A percentile compares a stretch with the other conserved stretches of the same genome.
Conservation (phyloP, 2,888 invertebrate genomes). For the Chloroclystis v-ata region DNA sequence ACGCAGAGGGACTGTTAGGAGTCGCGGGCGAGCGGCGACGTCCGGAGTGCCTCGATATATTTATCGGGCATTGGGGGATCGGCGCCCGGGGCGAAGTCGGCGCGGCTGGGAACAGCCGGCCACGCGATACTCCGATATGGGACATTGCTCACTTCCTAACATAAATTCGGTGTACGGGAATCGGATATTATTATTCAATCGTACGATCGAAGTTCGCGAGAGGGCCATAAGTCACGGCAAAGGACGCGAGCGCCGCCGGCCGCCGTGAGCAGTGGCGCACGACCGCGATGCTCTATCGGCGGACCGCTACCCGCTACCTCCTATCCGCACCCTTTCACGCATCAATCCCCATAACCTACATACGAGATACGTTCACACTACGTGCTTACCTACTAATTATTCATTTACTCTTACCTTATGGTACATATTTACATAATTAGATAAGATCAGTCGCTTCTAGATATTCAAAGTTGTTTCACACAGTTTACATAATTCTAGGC, state of each 20-base stretch:
- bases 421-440: too few species aligned
- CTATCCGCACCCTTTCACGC: slow-evolving; percentile 20
- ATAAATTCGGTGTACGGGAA: slow-evolving; percentile 76
- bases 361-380: background rate
- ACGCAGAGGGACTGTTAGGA: slow-evolving; percentile 53
- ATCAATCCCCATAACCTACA: slow-evolving; percentile 7
- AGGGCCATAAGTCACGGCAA: slow-evolving; percentile 75
- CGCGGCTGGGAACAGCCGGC: slow-evolving; percentile 56
- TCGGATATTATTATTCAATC: slow-evolving; percentile 78
- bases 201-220: slow-evolving; percentile 74
- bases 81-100: slow-evolving; percentile 47
- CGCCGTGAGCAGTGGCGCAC: slow-evolving; percentile 75
- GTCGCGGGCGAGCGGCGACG: slow-evolving; percentile 41
- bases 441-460: too few species aligned
- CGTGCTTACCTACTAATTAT: background rate
- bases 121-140: slow-evolving; percentile 66
- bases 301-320: slow-evolving; percentile 52
- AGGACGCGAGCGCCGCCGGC: slow-evolving; percentile 73
- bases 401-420: too few species aligned
- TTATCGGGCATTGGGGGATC: slow-evolving; percentile 62
- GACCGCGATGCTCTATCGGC: slow-evolving; percentile 70
- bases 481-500: too few species aligned
- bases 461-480: too few species aligned
- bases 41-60: slow-evolving; percentile 51
- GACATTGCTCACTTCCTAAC: slow-evolving; percentile 74